Base-by-base conservation (phyloP, 2,113 vertebrate genomes). In the Pseudorectes ferrugineus region DNA sequence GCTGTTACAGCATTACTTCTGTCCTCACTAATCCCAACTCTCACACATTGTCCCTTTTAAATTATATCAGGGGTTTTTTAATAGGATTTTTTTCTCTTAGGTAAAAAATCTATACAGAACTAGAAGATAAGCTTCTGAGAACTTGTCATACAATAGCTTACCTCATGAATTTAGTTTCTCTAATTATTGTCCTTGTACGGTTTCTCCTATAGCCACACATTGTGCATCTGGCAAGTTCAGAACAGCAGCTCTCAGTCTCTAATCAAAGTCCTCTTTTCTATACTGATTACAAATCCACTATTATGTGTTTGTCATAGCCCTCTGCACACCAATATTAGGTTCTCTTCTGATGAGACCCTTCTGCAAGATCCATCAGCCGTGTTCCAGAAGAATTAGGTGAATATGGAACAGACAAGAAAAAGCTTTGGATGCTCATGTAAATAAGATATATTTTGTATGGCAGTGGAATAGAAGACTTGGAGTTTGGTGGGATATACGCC, bases 171-270 rank as follows among this genome's bases (percentile, higher is more conserved):
- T 88, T 73, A 24, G 18, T 68, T 77, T 55, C 38, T 76, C 8
- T 78, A 36, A 38, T 81, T 74, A 29, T 43, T 6, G 1, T 87
- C 9, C 42, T 74, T 0, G 0, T n/a, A 42, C 5, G 21, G 2
- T 58, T 86, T 80, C 62, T 95, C 15, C 29, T 83, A 3, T 45
- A 46, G 16, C 10, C 28, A 65, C 25, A 16, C 0, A 1, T 61
- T 18, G 11, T 51, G 46, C 19, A 62, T 78, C 35, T 75, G 71
- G 3, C 49, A 88, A 13, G 15, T 74, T 81, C 61, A 31, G n/a
- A 94, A 57, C 5, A 93, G 38, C 46, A 76, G 14, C 11, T 67
- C 38, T 81, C 21, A 17, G 12, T 46, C 45, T 89, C 79, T 72
- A 59, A 48, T 46, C 26, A 36, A 40, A 48, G 40, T 75, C 14